phyloP scores from a whole-genome alignment of 2,888 invertebrate genomes.

The Dorcus parallelipipedus region DNA sequence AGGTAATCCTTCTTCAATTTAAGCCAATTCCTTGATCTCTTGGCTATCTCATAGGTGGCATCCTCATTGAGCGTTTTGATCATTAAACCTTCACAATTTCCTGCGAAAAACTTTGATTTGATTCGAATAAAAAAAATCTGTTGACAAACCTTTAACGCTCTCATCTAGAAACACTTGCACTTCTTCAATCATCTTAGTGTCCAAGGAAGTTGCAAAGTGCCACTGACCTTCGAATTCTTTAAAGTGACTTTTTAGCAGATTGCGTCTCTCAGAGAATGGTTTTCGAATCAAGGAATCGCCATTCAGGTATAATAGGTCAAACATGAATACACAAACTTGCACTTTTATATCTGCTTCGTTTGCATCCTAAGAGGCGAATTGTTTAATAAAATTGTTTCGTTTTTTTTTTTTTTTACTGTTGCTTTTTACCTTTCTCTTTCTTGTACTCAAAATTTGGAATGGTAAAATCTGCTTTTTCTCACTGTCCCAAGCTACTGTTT shows the following conservation, averaged over 20 bases:
- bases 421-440: conserved; percentile 84
- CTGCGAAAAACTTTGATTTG: conserved; percentile 41
- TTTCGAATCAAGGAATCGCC: conserved; percentile 77
- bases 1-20: conserved; percentile 98
- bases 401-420: background rate
- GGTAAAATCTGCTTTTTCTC: conserved; percentile 87
- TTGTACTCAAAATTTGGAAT: conserved; percentile 92
- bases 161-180: conserved; percentile 93
- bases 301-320: conserved; percentile 92
- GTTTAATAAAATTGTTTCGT: background rate
- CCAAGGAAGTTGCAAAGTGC: conserved; percentile 79
- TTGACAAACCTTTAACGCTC: conserved; percentile 72
- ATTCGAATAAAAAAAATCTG: conserved; percentile 1
- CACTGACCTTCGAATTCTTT: conserved; percentile 74
- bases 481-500: conserved; percentile 95
- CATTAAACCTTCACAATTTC: conserved; percentile 98
- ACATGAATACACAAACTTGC: conserved; percentile 87
- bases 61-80: conserved; percentile 88
- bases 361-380: conserved; percentile 58
- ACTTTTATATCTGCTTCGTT: conserved; percentile 73
- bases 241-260: conserved; percentile 68
- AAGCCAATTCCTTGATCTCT: conserved; percentile 90
- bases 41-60: conserved; percentile 96
- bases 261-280: conserved; percentile 73
- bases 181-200: conserved; percentile 84